Evolutionary conservation across 2,797 vertebrate genomes (phyloP).

Genomic region (Eupleurogrammus muticus): DNA sequence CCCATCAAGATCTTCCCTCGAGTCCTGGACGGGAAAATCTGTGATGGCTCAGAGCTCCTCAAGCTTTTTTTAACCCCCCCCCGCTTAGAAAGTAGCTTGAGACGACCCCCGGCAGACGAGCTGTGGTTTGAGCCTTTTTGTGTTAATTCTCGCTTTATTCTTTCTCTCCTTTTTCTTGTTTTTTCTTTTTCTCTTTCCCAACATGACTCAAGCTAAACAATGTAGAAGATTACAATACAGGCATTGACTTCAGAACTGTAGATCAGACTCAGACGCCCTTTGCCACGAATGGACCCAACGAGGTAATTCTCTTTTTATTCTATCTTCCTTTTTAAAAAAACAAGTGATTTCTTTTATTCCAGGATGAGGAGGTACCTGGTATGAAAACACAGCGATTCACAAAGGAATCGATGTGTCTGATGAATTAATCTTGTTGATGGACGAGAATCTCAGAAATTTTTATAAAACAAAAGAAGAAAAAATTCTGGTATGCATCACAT

Average conservation of each 20-base stretch:
- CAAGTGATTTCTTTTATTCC: slow-evolving; percentile 3
- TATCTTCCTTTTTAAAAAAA: slow-evolving; percentile 39
- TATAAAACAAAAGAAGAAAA: too few relatives aligned
- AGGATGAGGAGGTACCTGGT: slow-evolving; percentile 71
- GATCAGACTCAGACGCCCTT: slow-evolving; percentile 89
- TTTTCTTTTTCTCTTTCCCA: slow-evolving; percentile 78
- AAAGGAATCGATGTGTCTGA: slow-evolving; percentile 69
- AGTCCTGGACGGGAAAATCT: slow-evolving; percentile 90
- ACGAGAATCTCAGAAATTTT: slow-evolving; percentile 23
- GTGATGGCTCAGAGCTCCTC: slow-evolving; percentile 87
- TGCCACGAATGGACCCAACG: slow-evolving; percentile 86
- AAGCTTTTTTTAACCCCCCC: slow-evolving; percentile 64
- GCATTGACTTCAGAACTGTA: slow-evolving; percentile 90
- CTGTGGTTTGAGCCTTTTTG: slow-evolving; percentile 70
- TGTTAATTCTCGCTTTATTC: slow-evolving; percentile 80
- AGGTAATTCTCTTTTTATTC: slow-evolving; percentile 87
- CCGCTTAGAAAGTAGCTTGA: slow-evolving; percentile 83
- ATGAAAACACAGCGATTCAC: slow-evolving; percentile 74
- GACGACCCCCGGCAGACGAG: slow-evolving; percentile 73
- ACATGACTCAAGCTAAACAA: slow-evolving; percentile 90
- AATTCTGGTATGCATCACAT: slow-evolving; percentile 10
- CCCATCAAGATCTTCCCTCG: slow-evolving; percentile 93
- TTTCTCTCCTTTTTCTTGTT: slow-evolving; percentile 48
- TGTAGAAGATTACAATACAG: slow-evolving; percentile 93
- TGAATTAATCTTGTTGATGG: slow-evolving; percentile 42